Percentiles rank a stretch among this genome's conserved stretches.
These are phyloP conservation scores for Epirrita christyi DNA, from an alignment of 2,888 invertebrate species.

Conservation along the genomic window DNA sequence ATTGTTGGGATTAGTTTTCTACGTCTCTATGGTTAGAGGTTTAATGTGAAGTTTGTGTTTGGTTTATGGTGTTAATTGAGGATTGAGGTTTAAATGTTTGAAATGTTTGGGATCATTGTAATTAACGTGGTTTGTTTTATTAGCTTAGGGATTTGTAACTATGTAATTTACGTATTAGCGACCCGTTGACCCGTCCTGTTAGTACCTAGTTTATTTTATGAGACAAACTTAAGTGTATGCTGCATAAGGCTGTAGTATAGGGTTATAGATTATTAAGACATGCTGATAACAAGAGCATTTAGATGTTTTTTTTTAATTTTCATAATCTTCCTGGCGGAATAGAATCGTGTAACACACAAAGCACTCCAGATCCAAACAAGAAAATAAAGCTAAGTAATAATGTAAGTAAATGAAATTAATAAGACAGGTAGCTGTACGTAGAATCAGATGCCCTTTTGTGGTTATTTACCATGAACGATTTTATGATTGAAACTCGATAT, in stretches of 20 bases:
- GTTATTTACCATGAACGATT: neutral
- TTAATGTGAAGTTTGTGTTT: conserved; percentile 36
- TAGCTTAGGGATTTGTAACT: conserved; percentile 14
- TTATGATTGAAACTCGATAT: neutral
- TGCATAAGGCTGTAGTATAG: too few species aligned
- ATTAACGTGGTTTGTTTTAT: conserved; percentile 25
- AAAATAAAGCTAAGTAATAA: too few species aligned
- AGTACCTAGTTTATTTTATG: neutral
- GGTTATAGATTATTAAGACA: too few species aligned
- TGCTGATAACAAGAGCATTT: too few species aligned
- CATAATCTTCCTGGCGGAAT: too few species aligned
- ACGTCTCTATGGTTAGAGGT: conserved; percentile 47
- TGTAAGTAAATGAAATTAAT: too few species aligned
- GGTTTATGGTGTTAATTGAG: conserved; percentile 29
- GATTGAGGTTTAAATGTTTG: conserved; percentile 15
- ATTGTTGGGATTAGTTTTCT: conserved; percentile 39
- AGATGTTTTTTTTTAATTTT: too few species aligned
- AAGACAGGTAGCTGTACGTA: too few species aligned
- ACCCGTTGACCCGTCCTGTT: conserved; percentile 16
- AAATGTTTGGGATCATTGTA: conserved; percentile 21
- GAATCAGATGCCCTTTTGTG: too few species aligned
- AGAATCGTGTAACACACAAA: too few species aligned
- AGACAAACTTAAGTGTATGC: too few species aligned
- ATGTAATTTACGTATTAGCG: conserved; percentile 3
- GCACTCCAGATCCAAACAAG: too few species aligned